A percentile compares a stretch with the other conserved stretches of the same genome.
Evolutionary conservation across 53 echinoderm and acorn worm genomes (phyloP).

Genomic region (Antedon mediterranea): DNA sequence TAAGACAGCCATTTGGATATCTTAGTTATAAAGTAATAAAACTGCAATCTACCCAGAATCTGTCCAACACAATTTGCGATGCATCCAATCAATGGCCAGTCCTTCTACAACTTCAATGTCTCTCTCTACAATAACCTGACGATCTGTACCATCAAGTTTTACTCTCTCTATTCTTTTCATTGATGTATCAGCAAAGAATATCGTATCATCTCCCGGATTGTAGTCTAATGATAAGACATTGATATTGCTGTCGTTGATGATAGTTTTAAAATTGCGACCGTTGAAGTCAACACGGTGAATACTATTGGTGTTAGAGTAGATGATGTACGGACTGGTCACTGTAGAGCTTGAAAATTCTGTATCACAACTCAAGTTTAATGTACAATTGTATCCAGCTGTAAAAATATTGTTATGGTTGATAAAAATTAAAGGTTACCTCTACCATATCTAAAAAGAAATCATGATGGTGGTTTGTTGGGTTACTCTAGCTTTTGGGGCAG

Average conservation of each 20-base stretch:
- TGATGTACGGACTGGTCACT: constrained; percentile 38
- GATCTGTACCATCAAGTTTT: constrained; percentile 30
- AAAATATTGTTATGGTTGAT: neutral
- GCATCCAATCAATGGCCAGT: constrained; percentile 80
- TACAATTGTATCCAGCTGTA: neutral
- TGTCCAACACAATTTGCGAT: constrained; percentile 76
- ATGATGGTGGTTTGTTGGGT: too few species aligned
- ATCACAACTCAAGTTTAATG: neutral
- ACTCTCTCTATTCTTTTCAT: constrained; percentile 57
- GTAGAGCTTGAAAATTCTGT: constrained; percentile 15
- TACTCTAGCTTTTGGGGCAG: too few species aligned
- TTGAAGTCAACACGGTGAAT: constrained; percentile 80
- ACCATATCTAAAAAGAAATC: too few species aligned
- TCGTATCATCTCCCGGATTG: constrained; percentile 34
- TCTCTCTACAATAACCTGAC: constrained; percentile 29
- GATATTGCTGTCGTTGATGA: constrained; percentile 6
- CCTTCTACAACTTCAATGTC: constrained; percentile 49
- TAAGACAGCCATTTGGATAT: too few species aligned
- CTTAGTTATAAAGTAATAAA: neutral
- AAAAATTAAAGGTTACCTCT: too few species aligned
- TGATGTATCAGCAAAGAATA: constrained; percentile 74
- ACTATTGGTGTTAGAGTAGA: constrained; percentile 64
- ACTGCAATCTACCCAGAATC: constrained; percentile 76
- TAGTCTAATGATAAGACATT: constrained; percentile 46
- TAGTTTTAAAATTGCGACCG: constrained; percentile 45